Evolutionary conservation across 2,113 vertebrate species (phyloP).

Genomic region (Hydrochoerus hydrochaeris): DNA sequence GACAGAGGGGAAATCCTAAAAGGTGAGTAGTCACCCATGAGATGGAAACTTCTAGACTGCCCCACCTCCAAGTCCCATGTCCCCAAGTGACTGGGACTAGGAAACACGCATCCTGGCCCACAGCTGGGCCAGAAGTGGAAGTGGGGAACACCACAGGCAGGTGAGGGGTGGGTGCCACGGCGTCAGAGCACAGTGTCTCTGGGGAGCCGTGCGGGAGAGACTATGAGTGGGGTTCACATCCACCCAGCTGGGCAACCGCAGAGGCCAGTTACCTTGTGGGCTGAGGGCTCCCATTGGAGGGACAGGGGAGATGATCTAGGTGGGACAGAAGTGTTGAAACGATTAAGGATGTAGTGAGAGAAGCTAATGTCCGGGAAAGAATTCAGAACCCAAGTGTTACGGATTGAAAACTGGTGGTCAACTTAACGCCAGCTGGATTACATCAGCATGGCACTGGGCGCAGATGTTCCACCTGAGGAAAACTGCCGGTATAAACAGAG

Average conservation of each 20-base stretch:
- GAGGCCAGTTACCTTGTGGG: background rate
- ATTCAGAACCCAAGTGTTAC: too few relatives aligned
- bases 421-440: too few relatives aligned
- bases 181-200: accelerated
- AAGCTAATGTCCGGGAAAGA: accelerated
- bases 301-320: background rate
- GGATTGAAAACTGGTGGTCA: too few relatives aligned
- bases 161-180: accelerated
- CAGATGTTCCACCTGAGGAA: too few relatives aligned
- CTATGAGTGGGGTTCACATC: background rate
- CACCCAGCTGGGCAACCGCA: background rate
- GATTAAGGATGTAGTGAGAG: background rate
- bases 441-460: too few relatives aligned
- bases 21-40: background rate
- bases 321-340: background rate
- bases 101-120: background rate
- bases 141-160: background rate
- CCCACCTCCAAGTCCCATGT: background rate
- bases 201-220: accelerated
- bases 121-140: background rate
- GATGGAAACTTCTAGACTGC: background rate
- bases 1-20: background rate
- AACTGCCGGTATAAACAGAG: too few relatives aligned
- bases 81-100: background rate
- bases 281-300: background rate